These are phyloP conservation scores for Ctenoplectra terminalis DNA, from an alignment of 1,140 invertebrate species.

Conservation along the genomic window DNA sequence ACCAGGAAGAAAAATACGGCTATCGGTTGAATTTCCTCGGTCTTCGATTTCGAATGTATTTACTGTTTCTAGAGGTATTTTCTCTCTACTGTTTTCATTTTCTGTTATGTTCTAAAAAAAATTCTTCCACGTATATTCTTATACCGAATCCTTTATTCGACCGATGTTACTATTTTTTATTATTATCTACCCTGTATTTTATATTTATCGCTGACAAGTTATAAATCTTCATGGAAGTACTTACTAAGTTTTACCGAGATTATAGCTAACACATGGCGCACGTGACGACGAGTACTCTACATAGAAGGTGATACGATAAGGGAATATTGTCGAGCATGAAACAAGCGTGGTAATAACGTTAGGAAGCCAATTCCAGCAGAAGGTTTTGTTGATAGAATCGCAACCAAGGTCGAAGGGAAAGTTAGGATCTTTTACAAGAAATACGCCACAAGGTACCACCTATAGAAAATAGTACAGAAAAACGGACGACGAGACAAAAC, in stretches of 20 bases:
- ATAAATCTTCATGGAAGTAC: neutral
- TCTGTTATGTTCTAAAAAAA: neutral
- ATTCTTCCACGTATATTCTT: neutral
- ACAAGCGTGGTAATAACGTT: conserved; percentile 5
- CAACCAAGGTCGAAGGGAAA: neutral
- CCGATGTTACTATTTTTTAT: too few relatives aligned
- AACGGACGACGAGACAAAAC: neutral
- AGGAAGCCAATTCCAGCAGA: neutral
- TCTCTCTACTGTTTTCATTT: neutral
- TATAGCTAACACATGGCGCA: neutral
- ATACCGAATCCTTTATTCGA: too few relatives aligned
- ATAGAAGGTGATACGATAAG: conserved; percentile 20
- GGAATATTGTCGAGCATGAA: neutral
- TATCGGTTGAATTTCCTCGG: neutral
- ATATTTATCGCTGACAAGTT: neutral
- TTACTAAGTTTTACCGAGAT: neutral
- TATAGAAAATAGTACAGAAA: neutral
- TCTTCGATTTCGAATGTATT: neutral
- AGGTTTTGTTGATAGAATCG: neutral
- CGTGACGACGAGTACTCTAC: neutral
- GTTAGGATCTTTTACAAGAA: too few relatives aligned
- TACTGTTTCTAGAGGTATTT: neutral
- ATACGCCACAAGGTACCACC: neutral
- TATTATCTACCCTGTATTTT: too few relatives aligned
- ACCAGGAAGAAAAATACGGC: neutral